Conservation (phyloP, 2,888 invertebrate species). For the Tetropium fuscum region DNA sequence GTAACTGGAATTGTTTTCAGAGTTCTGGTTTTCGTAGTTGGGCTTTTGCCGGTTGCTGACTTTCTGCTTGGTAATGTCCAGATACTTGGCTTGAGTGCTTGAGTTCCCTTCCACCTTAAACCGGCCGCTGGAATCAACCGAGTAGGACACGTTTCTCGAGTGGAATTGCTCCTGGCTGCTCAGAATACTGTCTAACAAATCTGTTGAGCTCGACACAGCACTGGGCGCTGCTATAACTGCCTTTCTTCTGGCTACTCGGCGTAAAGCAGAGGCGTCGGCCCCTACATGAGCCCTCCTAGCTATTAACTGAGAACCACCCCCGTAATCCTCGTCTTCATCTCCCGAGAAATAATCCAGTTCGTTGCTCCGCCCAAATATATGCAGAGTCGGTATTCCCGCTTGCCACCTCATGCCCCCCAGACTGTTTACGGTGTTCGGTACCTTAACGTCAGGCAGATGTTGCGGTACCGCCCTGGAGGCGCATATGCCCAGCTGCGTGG, state of each 20-base stretch:
- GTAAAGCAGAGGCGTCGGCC: constrained; percentile 60
- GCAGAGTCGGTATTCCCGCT: constrained; percentile 70
- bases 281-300: constrained; percentile 64
- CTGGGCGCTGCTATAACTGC: constrained; percentile 59
- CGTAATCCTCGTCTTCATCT: constrained; percentile 43
- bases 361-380: constrained; percentile 76
- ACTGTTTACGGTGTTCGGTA: constrained; percentile 39
- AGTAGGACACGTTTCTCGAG: constrained; percentile 72
- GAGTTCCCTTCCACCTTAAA: constrained; percentile 67
- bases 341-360: constrained; percentile 77
- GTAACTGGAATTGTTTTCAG: constrained; percentile 5
- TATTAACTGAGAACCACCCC: constrained; percentile 39
- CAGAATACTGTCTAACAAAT: constrained; percentile 78
- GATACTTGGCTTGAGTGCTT: constrained; percentile 13
- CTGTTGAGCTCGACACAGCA: constrained; percentile 65
- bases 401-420: constrained; percentile 53
- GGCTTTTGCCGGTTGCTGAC: constrained; percentile 31
- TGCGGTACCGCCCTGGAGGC: constrained; percentile 58
- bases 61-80: constrained; percentile 35
- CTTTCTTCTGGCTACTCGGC: constrained; percentile 66
- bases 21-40: constrained; percentile 31
- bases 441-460: constrained; percentile 59
- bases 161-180: constrained; percentile 79
- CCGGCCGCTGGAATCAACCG: constrained; percentile 73
- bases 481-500: constrained; percentile 67